Percentiles rank a stretch among this genome's conserved stretches.
These are phyloP conservation scores for Petaurus breviceps DNA, from an alignment of 2,113 vertebrate species.

Conservation along the genomic window DNA sequence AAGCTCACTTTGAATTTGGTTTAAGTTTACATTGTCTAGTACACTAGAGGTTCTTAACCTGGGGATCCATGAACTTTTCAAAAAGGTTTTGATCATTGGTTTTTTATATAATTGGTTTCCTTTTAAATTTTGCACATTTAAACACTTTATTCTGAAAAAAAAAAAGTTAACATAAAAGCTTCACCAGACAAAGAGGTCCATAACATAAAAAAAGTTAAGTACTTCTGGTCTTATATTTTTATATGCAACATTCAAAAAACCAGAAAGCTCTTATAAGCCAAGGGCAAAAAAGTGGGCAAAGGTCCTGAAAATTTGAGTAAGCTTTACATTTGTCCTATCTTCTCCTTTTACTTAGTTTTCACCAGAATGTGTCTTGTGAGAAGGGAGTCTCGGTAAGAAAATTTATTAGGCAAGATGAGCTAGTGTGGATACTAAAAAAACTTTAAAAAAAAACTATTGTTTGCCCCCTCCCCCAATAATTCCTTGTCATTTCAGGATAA, in stretches of 20 bases:
- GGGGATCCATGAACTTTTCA: not conserved
- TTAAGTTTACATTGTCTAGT: not conserved
- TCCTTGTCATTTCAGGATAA: conserved; percentile 87
- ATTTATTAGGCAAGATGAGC: not conserved
- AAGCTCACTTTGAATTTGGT: not conserved
- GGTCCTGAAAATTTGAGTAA: not conserved
- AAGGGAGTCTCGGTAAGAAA: not conserved
- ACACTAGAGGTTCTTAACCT: not conserved
- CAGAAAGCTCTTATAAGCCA: not conserved
- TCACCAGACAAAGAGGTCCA: not conserved
- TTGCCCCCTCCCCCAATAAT: not conserved
- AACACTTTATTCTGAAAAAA: not conserved
- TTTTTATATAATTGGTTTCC: not conserved
- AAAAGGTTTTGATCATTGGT: not conserved
- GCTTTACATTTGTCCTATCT: not conserved
- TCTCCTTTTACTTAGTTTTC: not conserved
- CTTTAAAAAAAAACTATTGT: not conserved
- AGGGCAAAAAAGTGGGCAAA: not conserved
- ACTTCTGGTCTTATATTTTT: not conserved
- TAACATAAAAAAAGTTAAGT: not conserved
- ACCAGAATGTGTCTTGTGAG: not conserved
- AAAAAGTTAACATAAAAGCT: not conserved
- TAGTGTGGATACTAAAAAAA: not conserved
- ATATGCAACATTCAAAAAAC: not conserved
- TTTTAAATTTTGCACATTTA: not conserved